Percentiles rank a stretch among this genome's conserved stretches.
These are phyloP conservation scores for Chinchilla lanigera DNA, from an alignment of 2,113 vertebrate species.

Conservation along the genomic window DNA sequence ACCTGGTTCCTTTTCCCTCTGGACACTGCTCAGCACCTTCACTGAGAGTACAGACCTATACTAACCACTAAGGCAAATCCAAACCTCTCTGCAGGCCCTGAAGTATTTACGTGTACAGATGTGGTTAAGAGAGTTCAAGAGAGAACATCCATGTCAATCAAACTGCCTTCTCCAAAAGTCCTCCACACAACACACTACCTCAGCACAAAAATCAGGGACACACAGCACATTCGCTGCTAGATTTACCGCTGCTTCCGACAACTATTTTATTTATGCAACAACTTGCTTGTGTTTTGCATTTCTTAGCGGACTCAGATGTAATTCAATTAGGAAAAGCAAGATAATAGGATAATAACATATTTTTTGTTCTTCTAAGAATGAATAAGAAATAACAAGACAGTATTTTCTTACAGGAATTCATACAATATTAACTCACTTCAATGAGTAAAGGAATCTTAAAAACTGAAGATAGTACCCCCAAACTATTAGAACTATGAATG, in stretches of 20 bases:
- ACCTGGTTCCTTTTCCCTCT: not conserved
- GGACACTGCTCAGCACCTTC: not conserved
- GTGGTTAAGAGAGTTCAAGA: not conserved
- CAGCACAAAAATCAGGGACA: not conserved
- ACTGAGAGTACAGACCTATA: not conserved
- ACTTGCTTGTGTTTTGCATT: not conserved
- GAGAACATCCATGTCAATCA: not conserved
- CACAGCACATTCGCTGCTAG: not conserved
- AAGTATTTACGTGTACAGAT: not conserved
- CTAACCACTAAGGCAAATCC: not conserved
- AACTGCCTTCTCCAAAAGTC: not conserved
- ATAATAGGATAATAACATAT: not conserved
- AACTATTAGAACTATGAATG: not conserved
- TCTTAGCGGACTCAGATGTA: not conserved
- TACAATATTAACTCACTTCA: conserved; percentile 21
- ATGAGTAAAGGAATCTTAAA: conserved; percentile 8
- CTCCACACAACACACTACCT: not conserved
- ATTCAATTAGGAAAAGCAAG: conserved; percentile 21
- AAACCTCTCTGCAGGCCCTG: not conserved
- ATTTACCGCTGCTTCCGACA: not conserved
- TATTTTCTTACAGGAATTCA: conserved; percentile 25
- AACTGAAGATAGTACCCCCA: not conserved
- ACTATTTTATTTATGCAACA: conserved; percentile 12
- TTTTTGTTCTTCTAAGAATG: not conserved
- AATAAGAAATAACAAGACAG: conserved; percentile 54